These are phyloP conservation scores for Entelurus aequoreus DNA, from an alignment of 2,113 vertebrate genomes.

Conservation along the genomic window DNA sequence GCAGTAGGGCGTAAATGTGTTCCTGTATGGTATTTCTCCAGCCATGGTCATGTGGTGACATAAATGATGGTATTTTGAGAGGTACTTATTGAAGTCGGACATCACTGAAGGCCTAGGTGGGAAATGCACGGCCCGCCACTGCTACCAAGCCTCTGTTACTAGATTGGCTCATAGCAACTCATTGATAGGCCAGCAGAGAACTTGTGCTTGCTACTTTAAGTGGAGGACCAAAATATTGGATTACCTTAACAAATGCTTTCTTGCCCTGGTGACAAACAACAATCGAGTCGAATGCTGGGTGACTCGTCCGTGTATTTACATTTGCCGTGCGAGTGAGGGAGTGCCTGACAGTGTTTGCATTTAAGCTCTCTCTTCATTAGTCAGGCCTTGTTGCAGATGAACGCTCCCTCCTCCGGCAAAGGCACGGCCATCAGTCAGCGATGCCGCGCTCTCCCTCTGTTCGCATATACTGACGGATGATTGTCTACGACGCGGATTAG, in stretches of 20 bases:
- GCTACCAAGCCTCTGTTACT: no score
- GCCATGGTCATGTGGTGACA: no score
- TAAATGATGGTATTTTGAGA: no score
- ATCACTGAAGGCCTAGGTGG: no score
- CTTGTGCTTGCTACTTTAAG: no score
- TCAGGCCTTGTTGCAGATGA: constrained; percentile 32
- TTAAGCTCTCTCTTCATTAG: constrained; percentile 46
- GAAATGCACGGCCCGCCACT: no score
- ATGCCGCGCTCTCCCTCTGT: constrained; percentile 29
- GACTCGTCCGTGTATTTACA: constrained; percentile 6
- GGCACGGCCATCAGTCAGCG: constrained; percentile 35
- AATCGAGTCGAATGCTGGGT: constrained; percentile 25
- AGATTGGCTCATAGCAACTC: no score
- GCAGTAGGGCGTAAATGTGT: no score
- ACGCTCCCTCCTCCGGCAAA: constrained; percentile 15
- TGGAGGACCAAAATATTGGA: no score
- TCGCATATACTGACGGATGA: constrained; percentile 30
- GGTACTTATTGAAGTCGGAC: no score
- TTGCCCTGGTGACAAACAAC: constrained; percentile 26
- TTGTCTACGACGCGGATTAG: constrained; percentile 12
- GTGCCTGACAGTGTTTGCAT: constrained; percentile 24
- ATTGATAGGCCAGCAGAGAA: no score
- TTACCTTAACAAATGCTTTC: constrained; percentile 1
- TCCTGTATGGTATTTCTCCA: no score
- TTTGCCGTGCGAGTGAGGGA: constrained; percentile 31